Percentiles rank a stretch among this genome's conserved stretches.
These are phyloP conservation scores for Magallana gigas DNA, from an alignment of 1,140 invertebrate species.

Conservation along the genomic window DNA sequence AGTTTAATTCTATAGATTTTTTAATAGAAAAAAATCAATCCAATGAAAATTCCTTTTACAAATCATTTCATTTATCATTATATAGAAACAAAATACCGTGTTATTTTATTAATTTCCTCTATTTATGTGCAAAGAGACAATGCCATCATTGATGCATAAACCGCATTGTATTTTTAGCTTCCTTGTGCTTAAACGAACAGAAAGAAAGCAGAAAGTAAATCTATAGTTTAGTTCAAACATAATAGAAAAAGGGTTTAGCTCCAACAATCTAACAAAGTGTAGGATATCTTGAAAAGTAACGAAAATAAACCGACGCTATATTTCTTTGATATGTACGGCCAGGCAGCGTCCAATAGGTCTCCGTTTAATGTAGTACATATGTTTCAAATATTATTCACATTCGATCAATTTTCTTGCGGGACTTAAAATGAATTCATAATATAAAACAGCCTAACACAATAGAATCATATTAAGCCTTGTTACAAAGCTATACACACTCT, in stretches of 20 bases:
- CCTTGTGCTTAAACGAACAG: background rate
- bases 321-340: constrained; percentile 4
- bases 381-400: constrained; percentile 29
- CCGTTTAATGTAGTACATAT: constrained; percentile 25
- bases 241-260: background rate
- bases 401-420: constrained; percentile 32
- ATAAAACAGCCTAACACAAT: constrained; percentile 27
- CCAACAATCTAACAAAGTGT: background rate
- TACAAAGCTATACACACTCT: background rate
- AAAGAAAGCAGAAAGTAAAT: background rate
- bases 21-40: too few relatives aligned
- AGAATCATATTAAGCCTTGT: background rate
- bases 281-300: background rate
- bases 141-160: too few relatives aligned
- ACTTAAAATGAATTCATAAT: constrained; percentile 38
- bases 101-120: too few relatives aligned
- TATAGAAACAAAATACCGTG: too few relatives aligned
- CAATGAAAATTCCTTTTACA: too few relatives aligned
- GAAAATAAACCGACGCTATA: background rate
- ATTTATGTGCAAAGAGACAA: too few relatives aligned
- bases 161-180: too few relatives aligned
- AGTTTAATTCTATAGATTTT: too few relatives aligned
- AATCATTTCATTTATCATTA: too few relatives aligned
- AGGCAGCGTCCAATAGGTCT: background rate
- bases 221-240: background rate